phyloP scores from a whole-genome alignment of 2,888 invertebrate species.

The Rhingia campestris region DNA sequence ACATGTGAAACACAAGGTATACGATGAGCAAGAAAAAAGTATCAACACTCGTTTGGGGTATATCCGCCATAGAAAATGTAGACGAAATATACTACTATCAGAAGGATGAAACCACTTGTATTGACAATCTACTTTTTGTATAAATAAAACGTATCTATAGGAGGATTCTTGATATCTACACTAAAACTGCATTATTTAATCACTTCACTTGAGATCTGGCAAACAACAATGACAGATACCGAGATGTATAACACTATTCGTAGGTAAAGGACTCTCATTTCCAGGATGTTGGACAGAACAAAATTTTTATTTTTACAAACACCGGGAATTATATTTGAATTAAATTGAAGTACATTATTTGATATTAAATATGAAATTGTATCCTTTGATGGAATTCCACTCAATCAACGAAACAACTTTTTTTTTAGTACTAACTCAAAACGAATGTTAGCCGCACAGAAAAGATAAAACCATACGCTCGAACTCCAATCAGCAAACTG shows the following conservation, averaged over 20 bases:
- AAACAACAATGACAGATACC: not conserved
- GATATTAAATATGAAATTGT: slow-evolving; percentile 12
- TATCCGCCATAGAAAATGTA: no score
- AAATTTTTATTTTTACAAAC: no score
- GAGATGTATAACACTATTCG: not conserved
- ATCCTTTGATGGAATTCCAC: slow-evolving; percentile 9
- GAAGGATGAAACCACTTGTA: not conserved
- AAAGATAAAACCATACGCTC: slow-evolving; percentile 66
- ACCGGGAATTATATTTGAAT: no score
- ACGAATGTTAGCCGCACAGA: slow-evolving; percentile 46
- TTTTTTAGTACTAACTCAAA: slow-evolving; percentile 24
- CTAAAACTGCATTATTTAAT: slow-evolving; percentile 12
- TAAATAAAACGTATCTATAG: not conserved
- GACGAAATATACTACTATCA: no score
- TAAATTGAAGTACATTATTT: no score
- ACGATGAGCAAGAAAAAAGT: not conserved
- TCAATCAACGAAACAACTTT: slow-evolving; percentile 18
- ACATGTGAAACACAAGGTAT: not conserved
- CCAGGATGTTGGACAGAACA: not conserved
- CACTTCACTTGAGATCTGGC: slow-evolving; percentile 19
- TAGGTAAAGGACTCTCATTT: no score
- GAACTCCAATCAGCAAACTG: slow-evolving; percentile 72
- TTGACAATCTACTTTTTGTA: not conserved
- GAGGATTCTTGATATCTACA: slow-evolving; percentile 1
- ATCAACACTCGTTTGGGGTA: not conserved